Conservation (phyloP, 2,797 vertebrate species). For the Fringilla coelebs region DNA sequence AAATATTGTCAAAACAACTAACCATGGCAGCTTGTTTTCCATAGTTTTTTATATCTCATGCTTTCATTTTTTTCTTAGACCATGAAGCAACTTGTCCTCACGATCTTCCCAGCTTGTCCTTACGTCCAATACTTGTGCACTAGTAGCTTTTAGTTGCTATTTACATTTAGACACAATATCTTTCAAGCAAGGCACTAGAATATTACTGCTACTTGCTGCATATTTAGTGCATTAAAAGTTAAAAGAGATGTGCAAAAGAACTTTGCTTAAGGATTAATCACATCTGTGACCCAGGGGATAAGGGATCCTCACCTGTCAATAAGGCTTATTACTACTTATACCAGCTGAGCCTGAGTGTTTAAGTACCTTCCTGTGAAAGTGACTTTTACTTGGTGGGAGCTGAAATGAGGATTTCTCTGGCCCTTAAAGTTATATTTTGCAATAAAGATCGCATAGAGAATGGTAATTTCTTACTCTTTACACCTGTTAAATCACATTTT, state of each 20-base stretch:
- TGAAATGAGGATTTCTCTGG: not conserved
- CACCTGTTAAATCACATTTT: not conserved
- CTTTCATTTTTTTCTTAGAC: not conserved
- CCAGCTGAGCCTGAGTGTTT: not conserved
- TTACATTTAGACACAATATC: not conserved
- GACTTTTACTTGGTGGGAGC: not conserved
- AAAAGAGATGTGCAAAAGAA: not conserved
- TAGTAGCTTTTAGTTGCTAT: not conserved
- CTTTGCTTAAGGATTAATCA: slow-evolving; percentile 30
- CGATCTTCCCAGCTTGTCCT: not conserved
- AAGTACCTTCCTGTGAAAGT: not conserved
- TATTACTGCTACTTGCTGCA: not conserved
- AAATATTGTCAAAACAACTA: not conserved
- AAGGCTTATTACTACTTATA: slow-evolving; percentile 43
- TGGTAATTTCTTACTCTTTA: not conserved
- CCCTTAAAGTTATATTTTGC: not conserved
- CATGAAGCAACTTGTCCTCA: not conserved
- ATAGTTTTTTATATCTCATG: not conserved
- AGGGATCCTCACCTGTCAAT: slow-evolving; percentile 24
- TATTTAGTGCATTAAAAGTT: not conserved
- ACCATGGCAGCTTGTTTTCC: not conserved
- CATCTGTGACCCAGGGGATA: not conserved
- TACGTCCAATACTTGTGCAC: not conserved
- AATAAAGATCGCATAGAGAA: not conserved
- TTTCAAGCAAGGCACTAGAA: slow-evolving; percentile 13